Conservation (phyloP, 2,797 vertebrate genomes). For the Austrolebias charrua region DNA sequence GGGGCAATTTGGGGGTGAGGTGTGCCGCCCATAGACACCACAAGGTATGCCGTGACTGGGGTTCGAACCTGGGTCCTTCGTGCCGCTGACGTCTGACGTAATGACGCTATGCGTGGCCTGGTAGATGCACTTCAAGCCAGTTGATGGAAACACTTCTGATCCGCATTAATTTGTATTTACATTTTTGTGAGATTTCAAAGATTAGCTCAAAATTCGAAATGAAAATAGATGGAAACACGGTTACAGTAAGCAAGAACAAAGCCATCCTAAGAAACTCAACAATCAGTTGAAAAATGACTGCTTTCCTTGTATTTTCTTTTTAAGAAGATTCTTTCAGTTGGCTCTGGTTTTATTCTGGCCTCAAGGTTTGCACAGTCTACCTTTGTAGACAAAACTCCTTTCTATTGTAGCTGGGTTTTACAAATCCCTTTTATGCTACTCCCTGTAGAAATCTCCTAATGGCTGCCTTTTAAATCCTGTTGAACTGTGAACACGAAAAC, state of each 20-base stretch:
- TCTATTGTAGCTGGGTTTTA: constrained; percentile 60
- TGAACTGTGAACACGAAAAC: constrained; percentile 54
- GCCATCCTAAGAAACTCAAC: constrained; percentile 44
- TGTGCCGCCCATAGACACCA: too few species aligned
- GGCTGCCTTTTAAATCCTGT: constrained; percentile 50
- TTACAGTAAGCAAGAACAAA: constrained; percentile 55
- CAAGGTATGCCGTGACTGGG: too few species aligned
- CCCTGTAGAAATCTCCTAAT: constrained; percentile 54
- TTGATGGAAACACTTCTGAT: too few species aligned
- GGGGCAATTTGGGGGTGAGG: too few species aligned
- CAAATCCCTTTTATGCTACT: constrained; percentile 61
- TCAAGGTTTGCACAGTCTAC: constrained; percentile 49
- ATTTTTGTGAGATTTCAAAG: too few species aligned
- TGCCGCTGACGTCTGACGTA: too few species aligned
- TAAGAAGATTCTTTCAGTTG: constrained; percentile 44
- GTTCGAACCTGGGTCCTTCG: too few species aligned
- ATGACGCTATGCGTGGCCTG: too few species aligned
- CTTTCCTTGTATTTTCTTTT: constrained; percentile 44
- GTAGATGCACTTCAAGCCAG: too few species aligned
- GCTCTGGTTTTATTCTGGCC: constrained; percentile 55
- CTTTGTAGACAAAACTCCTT: constrained; percentile 67
- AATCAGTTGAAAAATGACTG: constrained; percentile 34
- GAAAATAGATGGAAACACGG: too few species aligned
- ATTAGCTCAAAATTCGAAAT: too few species aligned
- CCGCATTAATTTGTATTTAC: too few species aligned